Percentiles rank a stretch among this genome's conserved stretches.
Evolutionary conservation across 2,888 invertebrate genomes (phyloP).

Genomic region (Leptopterna dolabrata): DNA sequence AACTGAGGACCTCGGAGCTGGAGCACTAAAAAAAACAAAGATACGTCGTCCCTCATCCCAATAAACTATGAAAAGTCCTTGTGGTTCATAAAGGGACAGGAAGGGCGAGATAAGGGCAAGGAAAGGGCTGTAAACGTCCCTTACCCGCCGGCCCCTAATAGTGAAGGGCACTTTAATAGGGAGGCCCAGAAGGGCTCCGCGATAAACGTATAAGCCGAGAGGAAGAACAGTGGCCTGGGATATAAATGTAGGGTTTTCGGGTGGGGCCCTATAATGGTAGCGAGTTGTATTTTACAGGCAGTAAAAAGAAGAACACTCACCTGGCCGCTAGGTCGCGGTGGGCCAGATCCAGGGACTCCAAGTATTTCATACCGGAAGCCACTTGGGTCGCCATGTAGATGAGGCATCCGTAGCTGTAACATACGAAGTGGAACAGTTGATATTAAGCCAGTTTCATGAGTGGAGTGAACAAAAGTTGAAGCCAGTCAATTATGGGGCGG

Average conservation of each 20-base stretch:
- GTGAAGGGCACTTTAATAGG: not conserved
- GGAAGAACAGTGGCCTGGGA: not conserved
- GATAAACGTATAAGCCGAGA: constrained; percentile 14
- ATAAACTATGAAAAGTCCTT: constrained; percentile 40
- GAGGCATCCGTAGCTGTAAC: constrained; percentile 82
- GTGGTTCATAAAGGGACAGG: constrained; percentile 45
- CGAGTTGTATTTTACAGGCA: constrained; percentile 12
- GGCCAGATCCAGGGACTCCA: constrained; percentile 89
- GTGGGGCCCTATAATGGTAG: not conserved
- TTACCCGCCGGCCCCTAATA: not conserved
- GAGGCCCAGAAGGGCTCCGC: not conserved
- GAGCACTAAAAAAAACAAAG: constrained; percentile 13
- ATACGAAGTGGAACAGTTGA: constrained; percentile 56
- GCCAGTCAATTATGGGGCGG: too few species aligned
- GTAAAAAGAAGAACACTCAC: constrained; percentile 67
- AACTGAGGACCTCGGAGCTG: not conserved
- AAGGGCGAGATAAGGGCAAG: constrained; percentile 23
- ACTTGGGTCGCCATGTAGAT: constrained; percentile 89
- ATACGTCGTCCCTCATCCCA: constrained; percentile 37
- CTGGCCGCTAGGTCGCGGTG: constrained; percentile 90
- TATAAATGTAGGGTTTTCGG: not conserved
- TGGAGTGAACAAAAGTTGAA: too few species aligned
- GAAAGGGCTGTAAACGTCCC: constrained; percentile 32
- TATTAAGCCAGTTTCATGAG: too few species aligned
- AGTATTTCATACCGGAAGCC: constrained; percentile 92